Percentiles rank a stretch among this genome's conserved stretches.
Evolutionary conservation across 1,140 invertebrate genomes (phyloP).

Genomic region (Drosophila ficusphila): DNA sequence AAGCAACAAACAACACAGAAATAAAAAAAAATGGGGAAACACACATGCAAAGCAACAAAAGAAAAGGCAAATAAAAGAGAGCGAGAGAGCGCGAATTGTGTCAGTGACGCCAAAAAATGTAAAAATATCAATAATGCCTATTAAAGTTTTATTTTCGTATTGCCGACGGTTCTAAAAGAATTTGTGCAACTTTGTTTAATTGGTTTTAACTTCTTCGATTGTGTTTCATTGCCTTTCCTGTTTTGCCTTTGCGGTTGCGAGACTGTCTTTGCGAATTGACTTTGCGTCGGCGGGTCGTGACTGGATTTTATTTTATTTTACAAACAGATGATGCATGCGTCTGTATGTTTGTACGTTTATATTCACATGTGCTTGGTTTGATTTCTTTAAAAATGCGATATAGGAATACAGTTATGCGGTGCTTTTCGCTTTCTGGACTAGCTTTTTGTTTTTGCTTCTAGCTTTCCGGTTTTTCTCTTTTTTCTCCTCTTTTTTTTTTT

Average conservation of each 20-base stretch:
- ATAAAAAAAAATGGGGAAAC: slow-evolving; percentile 42
- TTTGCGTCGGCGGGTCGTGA: slow-evolving; percentile 50
- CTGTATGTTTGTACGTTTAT: slow-evolving; percentile 12
- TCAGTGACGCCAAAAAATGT: slow-evolving; percentile 70
- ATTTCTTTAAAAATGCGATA: slow-evolving; percentile 25
- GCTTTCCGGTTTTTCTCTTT: slow-evolving; percentile 46
- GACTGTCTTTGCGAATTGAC: slow-evolving; percentile 59
- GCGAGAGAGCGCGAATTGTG: slow-evolving; percentile 69
- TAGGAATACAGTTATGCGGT: slow-evolving; percentile 45
- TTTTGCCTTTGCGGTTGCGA: slow-evolving; percentile 34
- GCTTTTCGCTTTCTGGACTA: slow-evolving; percentile 53
- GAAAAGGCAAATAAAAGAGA: slow-evolving; percentile 48
- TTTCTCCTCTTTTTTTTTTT: slow-evolving; percentile 15
- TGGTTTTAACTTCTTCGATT: slow-evolving; percentile 39
- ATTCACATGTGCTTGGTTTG: slow-evolving; percentile 30
- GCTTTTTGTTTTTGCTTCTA: slow-evolving; percentile 22
- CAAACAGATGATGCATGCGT: slow-evolving; percentile 25
- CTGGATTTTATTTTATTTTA: slow-evolving; percentile 54
- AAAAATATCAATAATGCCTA: slow-evolving; percentile 53
- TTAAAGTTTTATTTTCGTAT: slow-evolving; percentile 16
- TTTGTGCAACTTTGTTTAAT: slow-evolving; percentile 63
- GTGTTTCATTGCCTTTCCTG: slow-evolving; percentile 30
- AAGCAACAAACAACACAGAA: slow-evolving; percentile 33
- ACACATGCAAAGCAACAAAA: slow-evolving; percentile 57
- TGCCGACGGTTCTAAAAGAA: slow-evolving; percentile 35